Conservation (phyloP, 2,797 vertebrate genomes). For the Chloroceryle amazona region DNA sequence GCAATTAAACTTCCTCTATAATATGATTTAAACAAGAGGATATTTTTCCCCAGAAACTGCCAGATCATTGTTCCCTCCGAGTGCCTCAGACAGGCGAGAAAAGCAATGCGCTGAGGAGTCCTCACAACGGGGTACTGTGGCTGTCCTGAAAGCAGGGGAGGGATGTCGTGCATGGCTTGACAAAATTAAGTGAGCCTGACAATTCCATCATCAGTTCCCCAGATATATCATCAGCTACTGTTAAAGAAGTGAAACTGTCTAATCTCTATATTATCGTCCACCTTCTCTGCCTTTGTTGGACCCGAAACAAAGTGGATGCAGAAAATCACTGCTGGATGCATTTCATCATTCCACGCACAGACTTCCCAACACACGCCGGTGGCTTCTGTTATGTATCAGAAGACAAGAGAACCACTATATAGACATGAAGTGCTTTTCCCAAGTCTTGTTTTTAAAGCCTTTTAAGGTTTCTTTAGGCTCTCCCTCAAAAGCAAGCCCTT, state of each 20-base stretch:
- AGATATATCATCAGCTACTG: neutral
- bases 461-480: neutral
- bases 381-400: neutral
- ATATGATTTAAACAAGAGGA: neutral
- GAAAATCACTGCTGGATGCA: neutral
- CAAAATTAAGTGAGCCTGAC: neutral
- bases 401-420: neutral
- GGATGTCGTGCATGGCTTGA: neutral
- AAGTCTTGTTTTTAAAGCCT: neutral
- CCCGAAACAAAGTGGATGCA: neutral
- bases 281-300: neutral
- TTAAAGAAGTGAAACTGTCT: neutral
- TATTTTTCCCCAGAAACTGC: neutral
- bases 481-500: neutral
- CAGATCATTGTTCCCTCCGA: slow-evolving; percentile 13
- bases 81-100: neutral
- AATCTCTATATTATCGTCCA: neutral
- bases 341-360: neutral
- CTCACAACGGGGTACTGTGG: neutral
- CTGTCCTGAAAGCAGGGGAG: neutral
- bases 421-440: neutral
- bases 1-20: slow-evolving; percentile 33
- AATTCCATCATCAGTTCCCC: neutral
- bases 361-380: neutral
- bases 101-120: neutral